A percentile compares a stretch with the other conserved stretches of the same genome.
Conservation (phyloP, 2,888 invertebrate species). For the Cephus pulcher region DNA sequence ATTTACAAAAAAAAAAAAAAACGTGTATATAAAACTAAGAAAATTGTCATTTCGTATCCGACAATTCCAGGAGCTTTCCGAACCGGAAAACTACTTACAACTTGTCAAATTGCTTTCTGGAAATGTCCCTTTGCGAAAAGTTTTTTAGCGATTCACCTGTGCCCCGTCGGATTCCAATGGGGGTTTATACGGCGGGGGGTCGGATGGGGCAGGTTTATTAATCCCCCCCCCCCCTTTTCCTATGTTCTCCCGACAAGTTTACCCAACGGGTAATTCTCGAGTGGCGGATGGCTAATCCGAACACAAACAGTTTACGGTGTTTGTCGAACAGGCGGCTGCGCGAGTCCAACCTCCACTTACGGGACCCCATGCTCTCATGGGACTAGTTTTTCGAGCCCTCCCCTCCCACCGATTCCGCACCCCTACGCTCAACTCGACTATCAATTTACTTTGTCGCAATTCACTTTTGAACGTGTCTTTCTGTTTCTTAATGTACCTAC, state of each 20-base stretch:
- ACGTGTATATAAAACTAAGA: background rate
- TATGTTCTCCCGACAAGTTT: slow-evolving; percentile 29
- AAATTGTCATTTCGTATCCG: background rate
- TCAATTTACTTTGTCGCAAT: slow-evolving; percentile 60
- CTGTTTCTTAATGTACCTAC: slow-evolving; percentile 8
- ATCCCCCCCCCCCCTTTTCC: background rate
- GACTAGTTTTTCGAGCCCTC: slow-evolving; percentile 50
- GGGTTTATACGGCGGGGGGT: background rate
- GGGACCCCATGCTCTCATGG: slow-evolving; percentile 40
- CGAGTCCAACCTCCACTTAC: slow-evolving; percentile 10
- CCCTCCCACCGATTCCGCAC: slow-evolving; percentile 4
- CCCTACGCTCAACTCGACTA: slow-evolving; percentile 58
- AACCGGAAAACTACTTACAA: slow-evolving; percentile 48
- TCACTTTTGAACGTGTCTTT: slow-evolving; percentile 41
- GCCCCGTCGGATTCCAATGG: slow-evolving; percentile 24
- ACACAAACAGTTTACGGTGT: slow-evolving; percentile 62
- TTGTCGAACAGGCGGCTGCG: slow-evolving; percentile 43
- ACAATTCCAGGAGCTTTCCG: background rate
- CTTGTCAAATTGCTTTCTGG: slow-evolving; percentile 44
- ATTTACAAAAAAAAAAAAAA: too few relatives aligned
- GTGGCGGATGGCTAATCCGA: slow-evolving; percentile 53
- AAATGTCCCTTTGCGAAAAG: slow-evolving; percentile 30
- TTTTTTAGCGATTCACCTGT: slow-evolving; percentile 40
- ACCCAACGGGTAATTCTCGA: slow-evolving; percentile 44
- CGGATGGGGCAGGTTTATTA: background rate